These are phyloP conservation scores for Pseudotriccus pelzelni DNA, from an alignment of 2,797 vertebrate genomes.

Conservation along the genomic window DNA sequence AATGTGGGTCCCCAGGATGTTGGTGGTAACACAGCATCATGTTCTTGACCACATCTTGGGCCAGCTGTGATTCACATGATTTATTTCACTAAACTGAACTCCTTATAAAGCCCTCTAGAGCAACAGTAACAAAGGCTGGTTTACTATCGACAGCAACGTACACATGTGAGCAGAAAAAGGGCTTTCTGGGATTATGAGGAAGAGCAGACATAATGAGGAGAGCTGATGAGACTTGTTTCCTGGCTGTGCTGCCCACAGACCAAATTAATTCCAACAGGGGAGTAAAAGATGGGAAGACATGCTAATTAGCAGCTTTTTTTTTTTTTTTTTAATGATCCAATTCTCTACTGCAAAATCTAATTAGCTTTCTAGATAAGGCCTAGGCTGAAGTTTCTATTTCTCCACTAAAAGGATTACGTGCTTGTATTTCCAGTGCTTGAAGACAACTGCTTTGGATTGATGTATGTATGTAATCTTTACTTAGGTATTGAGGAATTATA, in stretches of 20 bases:
- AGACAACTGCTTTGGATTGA: background rate
- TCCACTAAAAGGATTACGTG: background rate
- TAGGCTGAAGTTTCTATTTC: background rate
- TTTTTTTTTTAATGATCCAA: background rate
- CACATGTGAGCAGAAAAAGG: background rate
- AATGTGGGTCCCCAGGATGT: background rate
- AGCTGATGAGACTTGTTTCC: background rate
- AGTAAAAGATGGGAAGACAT: slow-evolving; percentile 16
- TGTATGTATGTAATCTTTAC: background rate
- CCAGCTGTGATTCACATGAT: background rate
- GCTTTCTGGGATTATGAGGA: background rate
- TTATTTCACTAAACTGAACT: background rate
- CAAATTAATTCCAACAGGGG: slow-evolving; percentile 23
- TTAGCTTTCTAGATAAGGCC: background rate
- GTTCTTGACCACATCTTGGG: background rate
- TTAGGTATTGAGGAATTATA: background rate
- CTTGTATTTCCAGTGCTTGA: background rate
- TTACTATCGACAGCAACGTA: background rate
- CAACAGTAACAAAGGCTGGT: background rate
- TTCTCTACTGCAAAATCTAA: background rate
- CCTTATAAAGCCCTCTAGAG: background rate
- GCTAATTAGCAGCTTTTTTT: background rate
- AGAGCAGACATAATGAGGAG: background rate
- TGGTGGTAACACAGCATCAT: background rate
- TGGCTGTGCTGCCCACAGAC: background rate